Evolutionary conservation across 2,797 vertebrate genomes (phyloP).

Genomic region (Dipus sagitta): DNA sequence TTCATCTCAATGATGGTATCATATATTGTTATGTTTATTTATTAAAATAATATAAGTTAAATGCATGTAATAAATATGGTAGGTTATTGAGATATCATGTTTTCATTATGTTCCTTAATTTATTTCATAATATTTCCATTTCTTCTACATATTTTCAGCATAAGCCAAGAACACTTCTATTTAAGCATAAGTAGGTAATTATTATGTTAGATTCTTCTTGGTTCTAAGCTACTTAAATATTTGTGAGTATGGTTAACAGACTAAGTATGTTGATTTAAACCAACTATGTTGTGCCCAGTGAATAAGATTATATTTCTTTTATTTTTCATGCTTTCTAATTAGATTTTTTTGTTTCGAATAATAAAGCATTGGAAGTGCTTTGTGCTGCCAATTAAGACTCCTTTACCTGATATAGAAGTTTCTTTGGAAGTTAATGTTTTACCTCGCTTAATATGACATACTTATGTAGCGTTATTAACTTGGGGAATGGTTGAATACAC

Average conservation of each 20-base stretch:
- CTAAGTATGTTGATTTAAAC: background rate
- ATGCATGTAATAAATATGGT: background rate
- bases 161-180: background rate
- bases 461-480: background rate
- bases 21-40: background rate
- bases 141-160: background rate
- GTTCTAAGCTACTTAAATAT: background rate
- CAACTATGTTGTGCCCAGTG: background rate
- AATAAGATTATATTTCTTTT: background rate
- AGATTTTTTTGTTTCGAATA: constrained; percentile 5
- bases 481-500: background rate
- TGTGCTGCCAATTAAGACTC: background rate
- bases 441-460: background rate
- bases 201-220: background rate
- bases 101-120: background rate
- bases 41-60: background rate
- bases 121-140: background rate
- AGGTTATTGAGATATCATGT: background rate
- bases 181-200: background rate
- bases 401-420: background rate
- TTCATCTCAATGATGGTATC: background rate
- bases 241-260: background rate
- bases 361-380: background rate
- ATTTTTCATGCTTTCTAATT: background rate
- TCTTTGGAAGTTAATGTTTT: background rate